Base-by-base conservation (phyloP, 2,113 vertebrate species). In the Anarrhichthys ocellatus region DNA sequence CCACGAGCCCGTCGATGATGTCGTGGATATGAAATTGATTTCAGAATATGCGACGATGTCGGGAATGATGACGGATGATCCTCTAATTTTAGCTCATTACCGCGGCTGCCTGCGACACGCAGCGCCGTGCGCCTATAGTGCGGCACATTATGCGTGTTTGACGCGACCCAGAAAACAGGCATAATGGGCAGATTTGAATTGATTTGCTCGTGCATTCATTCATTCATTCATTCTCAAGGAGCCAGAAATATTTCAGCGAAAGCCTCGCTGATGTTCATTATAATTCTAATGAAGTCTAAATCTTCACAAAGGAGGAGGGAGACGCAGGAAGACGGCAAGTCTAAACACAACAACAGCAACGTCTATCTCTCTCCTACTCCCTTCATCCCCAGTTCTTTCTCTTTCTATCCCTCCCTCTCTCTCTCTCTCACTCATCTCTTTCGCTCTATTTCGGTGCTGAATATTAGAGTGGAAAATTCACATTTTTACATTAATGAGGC, bases 231-330 rank as follows among this genome's bases (percentile, higher is more conserved):
- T 79, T 90, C 78, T 78, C 76, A 64, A 82, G 90, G 80, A 87
- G 87, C 86, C 88, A 82, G 87, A 92, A 92, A 93, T 92, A 90
- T 84, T 88, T 82, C 85, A 48, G 75, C 64, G n/a, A 65, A 22
- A 22, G 85, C 87, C 48, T 36, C 76, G 82, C 87, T 62, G 88
- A 90, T 76, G 83, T 91, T 91, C 91, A 92, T 94, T 92, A 91
- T 88, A 73, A 92, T 94, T 94, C 90, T 92, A 92, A 94, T 91
- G 93, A 93, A 89, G 91, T 87, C 85, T 65, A 74, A 90, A 84
- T 85, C 73, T 58, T 77, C 88, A 81, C 81, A 88, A 90, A 87
- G 78, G 86, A 90, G 72, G 80, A 85, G 85, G 42, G 81, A 88
- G 88, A 38, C 42, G 75, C 69, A 68, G 87, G 82, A 85, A 87